Percentiles rank a stretch among this genome's conserved stretches.
Evolutionary conservation across 2,113 vertebrate species (phyloP).

Genomic region (Andinoacara biseriatus): DNA sequence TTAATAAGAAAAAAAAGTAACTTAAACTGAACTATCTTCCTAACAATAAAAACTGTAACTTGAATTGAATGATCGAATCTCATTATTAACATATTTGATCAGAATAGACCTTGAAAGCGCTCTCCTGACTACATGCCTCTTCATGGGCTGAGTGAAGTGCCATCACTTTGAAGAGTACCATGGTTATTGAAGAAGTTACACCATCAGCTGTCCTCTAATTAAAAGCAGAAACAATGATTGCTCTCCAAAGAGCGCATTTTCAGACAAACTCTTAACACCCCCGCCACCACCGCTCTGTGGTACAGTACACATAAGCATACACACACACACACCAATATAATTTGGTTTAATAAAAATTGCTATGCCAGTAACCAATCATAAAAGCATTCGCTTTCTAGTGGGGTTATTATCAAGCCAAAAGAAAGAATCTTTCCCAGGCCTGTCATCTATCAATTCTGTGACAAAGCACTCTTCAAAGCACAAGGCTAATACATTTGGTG

Average conservation of each 20-base stretch:
- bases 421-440: conserved; percentile 38
- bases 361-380: conserved; percentile 33
- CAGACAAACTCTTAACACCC: conserved; percentile 26
- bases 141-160: conserved; percentile 53
- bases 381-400: conserved; percentile 31
- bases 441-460: conserved; percentile 63
- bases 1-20: neutral
- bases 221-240: conserved; percentile 53
- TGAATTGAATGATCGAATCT: conserved; percentile 45
- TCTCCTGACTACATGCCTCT: conserved; percentile 38
- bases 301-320: neutral
- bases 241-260: conserved; percentile 45
- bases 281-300: neutral
- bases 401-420: conserved; percentile 44
- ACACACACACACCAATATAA: neutral
- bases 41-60: conserved; percentile 3
- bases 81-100: conserved; percentile 52
- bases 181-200: conserved; percentile 48
- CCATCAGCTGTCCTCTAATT: conserved; percentile 59
- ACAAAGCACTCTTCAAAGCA: conserved; percentile 62
- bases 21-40: neutral
- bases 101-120: conserved; percentile 38
- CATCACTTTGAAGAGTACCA: conserved; percentile 58
- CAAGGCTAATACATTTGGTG: conserved; percentile 56
- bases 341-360: conserved; percentile 17